Percentiles rank a stretch among this genome's conserved stretches.
phyloP scores from a whole-genome alignment of 2,113 vertebrate genomes.

The Tupaia chinensis region DNA sequence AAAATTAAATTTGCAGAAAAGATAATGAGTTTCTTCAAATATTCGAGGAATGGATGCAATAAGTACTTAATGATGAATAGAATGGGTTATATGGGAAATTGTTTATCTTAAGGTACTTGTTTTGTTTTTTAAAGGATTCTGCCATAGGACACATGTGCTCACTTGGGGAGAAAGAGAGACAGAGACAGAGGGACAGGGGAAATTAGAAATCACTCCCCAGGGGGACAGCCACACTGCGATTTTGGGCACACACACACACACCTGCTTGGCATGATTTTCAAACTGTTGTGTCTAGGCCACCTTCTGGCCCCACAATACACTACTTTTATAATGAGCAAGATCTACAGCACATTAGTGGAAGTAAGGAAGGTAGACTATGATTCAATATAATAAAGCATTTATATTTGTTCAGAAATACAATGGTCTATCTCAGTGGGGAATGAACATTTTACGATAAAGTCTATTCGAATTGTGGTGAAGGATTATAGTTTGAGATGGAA shows the following conservation, averaged over 20 bases:
- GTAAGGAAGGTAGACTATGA: not conserved
- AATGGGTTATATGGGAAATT: too few relatives aligned
- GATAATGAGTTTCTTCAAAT: not conserved
- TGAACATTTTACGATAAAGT: not conserved
- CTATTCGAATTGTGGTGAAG: not conserved
- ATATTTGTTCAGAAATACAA: constrained; percentile 6
- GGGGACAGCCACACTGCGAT: too few relatives aligned
- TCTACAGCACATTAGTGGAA: not conserved
- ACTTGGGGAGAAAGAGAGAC: too few relatives aligned
- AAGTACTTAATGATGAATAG: too few relatives aligned
- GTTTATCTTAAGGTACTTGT: too few relatives aligned
- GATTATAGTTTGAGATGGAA: not conserved
- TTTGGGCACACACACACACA: too few relatives aligned
- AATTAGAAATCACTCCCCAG: too few relatives aligned
- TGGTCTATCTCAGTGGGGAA: not conserved
- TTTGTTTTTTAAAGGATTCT: too few relatives aligned
- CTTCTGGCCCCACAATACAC: not conserved
- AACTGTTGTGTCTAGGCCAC: too few relatives aligned
- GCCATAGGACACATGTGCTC: too few relatives aligned
- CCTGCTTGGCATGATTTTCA: too few relatives aligned
- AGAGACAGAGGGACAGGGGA: too few relatives aligned
- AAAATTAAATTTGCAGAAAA: not conserved
- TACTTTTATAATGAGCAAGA: not conserved
- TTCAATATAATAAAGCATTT: not conserved
- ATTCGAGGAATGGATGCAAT: not conserved